Base-by-base conservation (phyloP, 2,888 invertebrate species). In the Meloe dianella region DNA sequence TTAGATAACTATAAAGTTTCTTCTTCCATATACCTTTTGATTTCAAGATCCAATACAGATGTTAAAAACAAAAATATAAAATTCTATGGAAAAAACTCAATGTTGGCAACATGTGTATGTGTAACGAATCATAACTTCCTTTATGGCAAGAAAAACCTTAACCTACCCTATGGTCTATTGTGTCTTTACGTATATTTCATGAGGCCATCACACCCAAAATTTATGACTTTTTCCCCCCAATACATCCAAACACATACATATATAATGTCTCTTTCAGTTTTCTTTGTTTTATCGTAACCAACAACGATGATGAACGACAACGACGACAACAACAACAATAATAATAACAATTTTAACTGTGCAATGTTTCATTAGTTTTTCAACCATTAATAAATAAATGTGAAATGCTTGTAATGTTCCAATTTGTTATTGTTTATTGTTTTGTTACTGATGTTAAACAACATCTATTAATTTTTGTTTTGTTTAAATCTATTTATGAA, bases 141-240 rank as follows among this genome's bases (percentile, higher is more conserved):
- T 68, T 65, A 65, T 59, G 59, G 24, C 68, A 57, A 20, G 10
- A 22, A 51, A 24, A 54, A 60, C 51, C 69, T 66, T 71, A 69
- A 71, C 71, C 71, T 71, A 71, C 67, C 71, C 71, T 67, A 69
- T 65, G 60, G 67, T 69, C 65, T 62, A 69, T 69, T 68, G 68
- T 71, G 64, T 68, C 67, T 65, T 54, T 54, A 54, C 22, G 29
- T 38, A 32, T 30, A 59, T 64, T 64, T 64, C 38, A 64, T 60
- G 64, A 59, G 64, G 59, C 59, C 64, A 57, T 60, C 64, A 54
- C 64, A 60, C 64, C 60, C 64, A 51, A 24, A 51, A 54, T 54
- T 54, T 54, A 54, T 24, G 10, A 24, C 54, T 54, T 54, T 41
- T 54, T 22, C 47, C 3, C 47, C 9, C 17, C 22, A 51, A 51